These are phyloP conservation scores for Babylonia areolata DNA, from an alignment of 1,140 invertebrate genomes.

Conservation along the genomic window DNA sequence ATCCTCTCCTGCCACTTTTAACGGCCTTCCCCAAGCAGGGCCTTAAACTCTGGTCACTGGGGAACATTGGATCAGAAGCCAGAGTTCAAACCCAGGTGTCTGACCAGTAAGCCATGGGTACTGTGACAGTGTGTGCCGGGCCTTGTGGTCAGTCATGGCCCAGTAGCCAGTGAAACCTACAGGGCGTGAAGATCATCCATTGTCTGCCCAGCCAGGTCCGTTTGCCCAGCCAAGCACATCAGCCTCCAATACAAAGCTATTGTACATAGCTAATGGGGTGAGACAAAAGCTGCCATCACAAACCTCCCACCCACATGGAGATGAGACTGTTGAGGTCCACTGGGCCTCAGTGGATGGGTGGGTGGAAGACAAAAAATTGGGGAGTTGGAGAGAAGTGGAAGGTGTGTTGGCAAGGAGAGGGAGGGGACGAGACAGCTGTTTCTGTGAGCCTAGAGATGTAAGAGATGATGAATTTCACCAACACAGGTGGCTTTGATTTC, in stretches of 20 bases:
- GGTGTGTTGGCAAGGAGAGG: not conserved
- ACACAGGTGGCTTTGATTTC: too few species aligned
- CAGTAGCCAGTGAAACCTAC: not conserved
- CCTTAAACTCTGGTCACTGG: too few species aligned
- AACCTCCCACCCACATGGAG: not conserved
- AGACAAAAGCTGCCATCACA: not conserved
- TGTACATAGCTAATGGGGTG: not conserved
- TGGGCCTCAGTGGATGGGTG: not conserved
- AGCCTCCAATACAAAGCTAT: not conserved
- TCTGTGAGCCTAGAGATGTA: too few species aligned
- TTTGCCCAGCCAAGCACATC: not conserved
- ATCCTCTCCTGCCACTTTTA: too few species aligned
- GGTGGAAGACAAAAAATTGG: not conserved
- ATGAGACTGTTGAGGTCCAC: not conserved
- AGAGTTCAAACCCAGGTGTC: too few species aligned
- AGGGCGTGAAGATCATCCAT: not conserved
- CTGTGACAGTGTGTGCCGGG: too few species aligned
- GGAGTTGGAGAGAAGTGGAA: not conserved
- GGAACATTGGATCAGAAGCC: too few species aligned
- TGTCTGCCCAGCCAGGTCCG: too few species aligned
- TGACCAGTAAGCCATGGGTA: too few species aligned
- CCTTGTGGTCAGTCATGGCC: slow-evolving; percentile 9
- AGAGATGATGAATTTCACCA: too few species aligned
- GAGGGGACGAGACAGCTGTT: not conserved
- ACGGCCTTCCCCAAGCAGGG: too few species aligned